Conservation (phyloP, 2,888 invertebrate genomes). For the Acanthosepion pharaonis region DNA sequence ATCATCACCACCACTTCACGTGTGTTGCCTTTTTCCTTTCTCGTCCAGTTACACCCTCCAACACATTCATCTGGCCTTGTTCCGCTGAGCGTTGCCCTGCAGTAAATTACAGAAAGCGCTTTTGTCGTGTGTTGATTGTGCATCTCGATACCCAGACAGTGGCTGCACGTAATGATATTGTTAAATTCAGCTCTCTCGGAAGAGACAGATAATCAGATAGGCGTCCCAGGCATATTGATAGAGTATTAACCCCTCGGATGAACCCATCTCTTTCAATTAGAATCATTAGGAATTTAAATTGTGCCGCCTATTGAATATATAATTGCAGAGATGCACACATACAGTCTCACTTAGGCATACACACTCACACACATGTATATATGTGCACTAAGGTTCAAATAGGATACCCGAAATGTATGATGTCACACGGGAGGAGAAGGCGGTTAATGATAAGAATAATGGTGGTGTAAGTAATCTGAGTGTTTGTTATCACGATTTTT, state of each 20-base stretch:
- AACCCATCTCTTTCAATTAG: slow-evolving; percentile 8
- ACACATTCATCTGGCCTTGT: background rate
- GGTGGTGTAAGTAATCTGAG: background rate
- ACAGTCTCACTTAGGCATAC: background rate
- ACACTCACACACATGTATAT: background rate
- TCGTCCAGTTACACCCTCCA: background rate
- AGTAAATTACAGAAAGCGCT: background rate
- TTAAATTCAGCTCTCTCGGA: background rate
- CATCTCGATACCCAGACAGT: slow-evolving; percentile 2
- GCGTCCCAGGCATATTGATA: slow-evolving; percentile 10
- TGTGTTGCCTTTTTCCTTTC: background rate
- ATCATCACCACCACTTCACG: background rate
- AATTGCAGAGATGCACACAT: background rate
- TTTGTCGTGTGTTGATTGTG: background rate
- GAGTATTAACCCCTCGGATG: slow-evolving; percentile 13
- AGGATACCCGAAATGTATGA: background rate
- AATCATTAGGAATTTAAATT: slow-evolving; percentile 33
- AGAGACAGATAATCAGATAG: slow-evolving; percentile 1
- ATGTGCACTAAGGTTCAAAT: background rate
- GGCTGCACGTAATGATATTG: slow-evolving; percentile 33
- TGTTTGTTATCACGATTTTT: slow-evolving; percentile 14
- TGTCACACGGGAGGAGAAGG: background rate
- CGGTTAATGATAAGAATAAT: slow-evolving; percentile 21
- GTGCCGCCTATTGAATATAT: slow-evolving; percentile 12
- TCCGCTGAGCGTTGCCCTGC: background rate